A percentile compares a stretch with the other conserved stretches of the same genome.
Evolutionary conservation across 1,140 invertebrate species (phyloP).

Genomic region (Drosophila cardini): DNA sequence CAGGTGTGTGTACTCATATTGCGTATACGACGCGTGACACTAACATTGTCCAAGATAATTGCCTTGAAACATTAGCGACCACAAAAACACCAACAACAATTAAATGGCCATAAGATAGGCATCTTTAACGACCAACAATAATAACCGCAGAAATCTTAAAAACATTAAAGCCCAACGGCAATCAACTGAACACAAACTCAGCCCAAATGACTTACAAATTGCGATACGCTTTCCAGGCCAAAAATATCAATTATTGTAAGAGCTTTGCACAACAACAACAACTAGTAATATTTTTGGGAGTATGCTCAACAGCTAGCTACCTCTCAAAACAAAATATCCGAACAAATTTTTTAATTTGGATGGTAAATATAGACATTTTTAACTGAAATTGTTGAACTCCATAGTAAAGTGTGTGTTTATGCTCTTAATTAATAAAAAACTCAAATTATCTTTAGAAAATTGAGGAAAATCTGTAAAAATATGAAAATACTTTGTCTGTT

Average conservation of each 20-base stretch:
- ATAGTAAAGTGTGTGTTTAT: no score
- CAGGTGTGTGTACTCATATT: constrained; percentile 9
- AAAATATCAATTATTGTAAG: constrained; percentile 54
- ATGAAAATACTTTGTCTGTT: no score
- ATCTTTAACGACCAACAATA: constrained; percentile 9
- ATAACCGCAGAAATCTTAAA: constrained; percentile 23
- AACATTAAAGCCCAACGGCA: constrained; percentile 20
- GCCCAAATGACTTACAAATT: constrained; percentile 38
- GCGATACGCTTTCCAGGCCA: not conserved
- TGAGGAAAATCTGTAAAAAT: no score
- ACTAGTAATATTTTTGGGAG: not conserved
- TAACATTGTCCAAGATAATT: constrained; percentile 1
- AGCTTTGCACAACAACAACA: constrained; percentile 27
- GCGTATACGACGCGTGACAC: constrained; percentile 14
- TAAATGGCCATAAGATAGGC: constrained; percentile 16
- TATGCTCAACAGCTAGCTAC: not conserved
- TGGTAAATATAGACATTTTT: no score
- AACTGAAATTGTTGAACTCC: no score
- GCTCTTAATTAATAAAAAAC: no score
- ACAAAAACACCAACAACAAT: constrained; percentile 3
- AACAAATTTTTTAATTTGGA: not conserved
- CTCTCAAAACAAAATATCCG: not conserved
- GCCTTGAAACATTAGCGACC: not conserved
- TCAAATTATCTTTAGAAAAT: no score
- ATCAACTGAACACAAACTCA: constrained; percentile 9